Evolutionary conservation across 2,113 vertebrate species (phyloP).

Genomic region (Calyptommatus sinebrachiatus): DNA sequence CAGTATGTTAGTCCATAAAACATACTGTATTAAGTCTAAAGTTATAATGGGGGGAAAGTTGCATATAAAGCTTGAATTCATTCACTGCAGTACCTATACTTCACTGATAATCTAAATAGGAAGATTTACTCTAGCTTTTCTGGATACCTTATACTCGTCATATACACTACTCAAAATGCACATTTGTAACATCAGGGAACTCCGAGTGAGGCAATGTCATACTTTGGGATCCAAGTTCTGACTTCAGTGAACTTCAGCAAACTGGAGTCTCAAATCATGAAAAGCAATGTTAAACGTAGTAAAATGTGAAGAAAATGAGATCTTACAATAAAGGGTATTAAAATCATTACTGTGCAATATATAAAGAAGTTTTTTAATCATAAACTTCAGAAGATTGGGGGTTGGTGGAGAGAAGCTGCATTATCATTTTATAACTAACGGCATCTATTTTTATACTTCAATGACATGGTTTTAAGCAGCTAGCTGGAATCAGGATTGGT

Average conservation of each 20-base stretch:
- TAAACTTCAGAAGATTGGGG: too few species aligned
- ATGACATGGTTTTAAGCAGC: background rate
- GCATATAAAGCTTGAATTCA: background rate
- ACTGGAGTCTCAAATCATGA: background rate
- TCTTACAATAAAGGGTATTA: background rate
- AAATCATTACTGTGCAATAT: background rate
- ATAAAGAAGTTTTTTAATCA: too few species aligned
- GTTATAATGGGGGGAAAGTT: too few species aligned
- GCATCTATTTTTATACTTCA: background rate
- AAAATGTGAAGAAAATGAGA: background rate
- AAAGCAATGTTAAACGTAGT: background rate
- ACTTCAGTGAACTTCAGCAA: background rate
- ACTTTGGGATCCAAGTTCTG: background rate
- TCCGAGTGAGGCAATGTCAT: background rate
- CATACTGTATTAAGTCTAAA: too few species aligned
- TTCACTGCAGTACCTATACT: background rate
- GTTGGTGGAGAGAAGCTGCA: background rate
- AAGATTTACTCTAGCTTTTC: background rate
- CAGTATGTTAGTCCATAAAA: too few species aligned
- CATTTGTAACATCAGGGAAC: background rate
- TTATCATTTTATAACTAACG: background rate
- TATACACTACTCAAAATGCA: background rate
- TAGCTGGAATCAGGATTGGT: background rate
- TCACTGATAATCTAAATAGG: too few species aligned
- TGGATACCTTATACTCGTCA: background rate